Base-by-base conservation (phyloP, 2,113 vertebrate genomes). In the Delphinus delphis region DNA sequence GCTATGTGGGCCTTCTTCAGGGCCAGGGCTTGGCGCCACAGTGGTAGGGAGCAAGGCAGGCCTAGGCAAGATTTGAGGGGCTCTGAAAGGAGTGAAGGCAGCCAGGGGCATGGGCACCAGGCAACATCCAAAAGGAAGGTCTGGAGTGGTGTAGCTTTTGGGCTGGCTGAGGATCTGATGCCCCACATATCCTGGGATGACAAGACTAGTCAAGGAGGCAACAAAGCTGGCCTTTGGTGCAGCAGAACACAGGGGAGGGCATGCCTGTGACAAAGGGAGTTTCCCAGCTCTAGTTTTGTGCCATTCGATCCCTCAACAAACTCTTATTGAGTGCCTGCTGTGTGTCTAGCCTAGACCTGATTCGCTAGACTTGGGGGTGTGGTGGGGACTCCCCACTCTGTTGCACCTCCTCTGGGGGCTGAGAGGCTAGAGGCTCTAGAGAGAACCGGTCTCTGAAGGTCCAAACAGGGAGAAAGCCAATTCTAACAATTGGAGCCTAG, bases 191-290 rank as follows among this genome's bases (percentile, higher is more conserved):
- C 26, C 36, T n/a, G 41, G 80, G 38, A 83, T 71, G 28, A 81
- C 28, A 71, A 41, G 36, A 77, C 67, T 88, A 36, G 50, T 85
- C 58, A 18, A 50, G 25, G 60, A 85, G 41, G 31, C 50, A 33
- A 53, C 38, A 71, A 38, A 82, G 18, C 71, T 88, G 82, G 79
- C 15, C 31, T 93, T 73, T 83, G 92, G n/a, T 38, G 55, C 62
- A 36, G 47, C 33, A 81, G n/a, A 58, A 62, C 73, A 85, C 31
- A 38, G 58, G 9, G 14, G 33, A 76, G 76, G 82, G 74, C 0
- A 10, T 88, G 81, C 28, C 86, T 83, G 10, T 31, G 68, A 68
- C 82, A 47, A 88, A 92, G 96, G 96, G 77, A 87, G 65, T 96
- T 93, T 96, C 79, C 74, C 68, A 77, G 53, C 73, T 87, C 50